Conservation (phyloP, 2,888 invertebrate species). For the Corbicula japonica region DNA sequence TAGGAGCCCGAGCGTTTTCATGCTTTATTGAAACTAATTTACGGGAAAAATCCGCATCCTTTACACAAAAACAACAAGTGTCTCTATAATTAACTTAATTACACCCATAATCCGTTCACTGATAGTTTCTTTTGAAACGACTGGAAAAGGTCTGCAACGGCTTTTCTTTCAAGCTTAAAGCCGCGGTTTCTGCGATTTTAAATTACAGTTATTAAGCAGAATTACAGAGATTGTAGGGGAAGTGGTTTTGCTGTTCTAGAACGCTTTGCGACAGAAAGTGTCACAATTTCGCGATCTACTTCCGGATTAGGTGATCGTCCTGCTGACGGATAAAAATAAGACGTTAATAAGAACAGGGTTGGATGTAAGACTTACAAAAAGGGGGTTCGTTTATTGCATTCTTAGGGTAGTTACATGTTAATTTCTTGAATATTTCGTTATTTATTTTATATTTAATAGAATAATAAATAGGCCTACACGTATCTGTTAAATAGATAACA, state of each 20-base stretch:
- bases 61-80: slow-evolving; percentile 54
- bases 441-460: too few relatives aligned
- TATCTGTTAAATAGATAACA: too few relatives aligned
- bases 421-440: too few relatives aligned
- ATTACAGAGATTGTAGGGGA: slow-evolving; percentile 17
- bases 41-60: slow-evolving; percentile 50
- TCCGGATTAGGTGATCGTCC: too few relatives aligned
- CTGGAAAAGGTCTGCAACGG: slow-evolving; percentile 22
- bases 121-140: slow-evolving; percentile 23
- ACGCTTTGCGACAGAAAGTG: too few relatives aligned
- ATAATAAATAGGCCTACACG: too few relatives aligned
- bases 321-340: too few relatives aligned
- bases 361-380: too few relatives aligned
- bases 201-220: slow-evolving; percentile 13
- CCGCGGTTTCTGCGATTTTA: slow-evolving; percentile 12
- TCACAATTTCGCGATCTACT: too few relatives aligned
- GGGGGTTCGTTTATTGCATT: too few relatives aligned
- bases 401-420: too few relatives aligned
- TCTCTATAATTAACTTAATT: slow-evolving; percentile 50
- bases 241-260: slow-evolving; percentile 6
- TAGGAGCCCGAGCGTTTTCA: slow-evolving; percentile 51
- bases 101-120: slow-evolving; percentile 33
- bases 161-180: slow-evolving; percentile 2
- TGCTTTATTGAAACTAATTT: slow-evolving; percentile 61
- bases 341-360: too few relatives aligned